These are phyloP conservation scores for Lymantria dispar DNA, from an alignment of 2,888 invertebrate species.

Conservation along the genomic window DNA sequence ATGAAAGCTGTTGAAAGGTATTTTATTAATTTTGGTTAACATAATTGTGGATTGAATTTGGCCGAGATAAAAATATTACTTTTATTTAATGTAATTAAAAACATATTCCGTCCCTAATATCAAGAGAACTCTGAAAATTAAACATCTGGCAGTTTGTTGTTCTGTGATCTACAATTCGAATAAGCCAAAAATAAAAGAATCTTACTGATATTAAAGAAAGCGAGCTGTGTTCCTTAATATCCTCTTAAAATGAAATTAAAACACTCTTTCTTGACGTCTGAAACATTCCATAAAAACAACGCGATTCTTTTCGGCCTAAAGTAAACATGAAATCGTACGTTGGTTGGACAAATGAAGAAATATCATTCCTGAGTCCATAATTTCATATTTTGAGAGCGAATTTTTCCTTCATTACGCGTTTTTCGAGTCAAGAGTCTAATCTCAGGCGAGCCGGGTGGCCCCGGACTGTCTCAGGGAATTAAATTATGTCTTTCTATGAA, in stretches of 20 bases:
- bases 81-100: no score
- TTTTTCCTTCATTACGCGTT: constrained; percentile 69
- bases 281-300: constrained; percentile 18
- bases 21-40: constrained; percentile 5
- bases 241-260: constrained; percentile 29
- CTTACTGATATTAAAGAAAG: constrained; percentile 2
- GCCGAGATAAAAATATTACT: not conserved
- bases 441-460: constrained; percentile 48
- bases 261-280: constrained; percentile 8
- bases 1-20: constrained; percentile 9
- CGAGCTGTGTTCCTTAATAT: constrained; percentile 14
- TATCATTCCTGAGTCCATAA: constrained; percentile 59
- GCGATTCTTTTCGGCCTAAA: constrained; percentile 12
- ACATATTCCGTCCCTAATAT: no score
- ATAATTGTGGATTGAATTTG: not conserved
- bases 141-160: no score
- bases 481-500: constrained; percentile 80
- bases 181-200: not conserved
- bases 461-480: constrained; percentile 66
- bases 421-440: constrained; percentile 68
- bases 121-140: no score
- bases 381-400: constrained; percentile 62
- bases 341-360: constrained; percentile 48
- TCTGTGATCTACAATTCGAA: not conserved
- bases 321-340: constrained; percentile 27